A percentile compares a stretch with the other conserved stretches of the same genome.
phyloP scores from a whole-genome alignment of 1,140 invertebrate genomes.

The Ooceraea biroi region DNA sequence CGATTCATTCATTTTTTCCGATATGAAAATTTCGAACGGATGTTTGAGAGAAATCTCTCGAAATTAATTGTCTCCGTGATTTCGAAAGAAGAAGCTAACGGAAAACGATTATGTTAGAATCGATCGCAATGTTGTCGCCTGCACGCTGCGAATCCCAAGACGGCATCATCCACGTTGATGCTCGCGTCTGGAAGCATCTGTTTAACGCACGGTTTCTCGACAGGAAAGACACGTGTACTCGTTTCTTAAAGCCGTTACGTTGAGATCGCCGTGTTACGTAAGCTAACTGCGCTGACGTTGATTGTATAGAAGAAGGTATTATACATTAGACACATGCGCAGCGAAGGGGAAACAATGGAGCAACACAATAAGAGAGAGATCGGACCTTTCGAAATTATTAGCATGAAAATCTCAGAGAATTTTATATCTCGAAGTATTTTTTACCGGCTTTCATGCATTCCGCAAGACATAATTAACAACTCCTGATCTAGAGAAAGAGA shows the following conservation, averaged over 20 bases:
- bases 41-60: neutral
- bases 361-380: neutral
- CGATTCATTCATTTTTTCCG: neutral
- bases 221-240: constrained; percentile 56
- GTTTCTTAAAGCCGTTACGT: constrained; percentile 58
- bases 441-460: no score
- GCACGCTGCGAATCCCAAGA: constrained; percentile 21
- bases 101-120: constrained; percentile 5
- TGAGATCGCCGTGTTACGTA: constrained; percentile 51
- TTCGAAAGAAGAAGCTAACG: neutral
- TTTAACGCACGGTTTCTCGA: constrained; percentile 50
- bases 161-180: constrained; percentile 42
- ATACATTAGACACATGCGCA: constrained; percentile 42
- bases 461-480: no score
- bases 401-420: neutral
- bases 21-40: neutral
- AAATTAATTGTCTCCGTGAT: neutral
- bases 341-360: constrained; percentile 32
- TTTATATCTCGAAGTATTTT: no score
- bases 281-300: constrained; percentile 54
- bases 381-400: constrained; percentile 2
- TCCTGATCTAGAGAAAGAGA: no score
- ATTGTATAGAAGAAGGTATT: constrained; percentile 54
- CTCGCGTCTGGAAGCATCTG: constrained; percentile 53
- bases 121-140: constrained; percentile 42